A percentile compares a stretch with the other conserved stretches of the same genome.
Evolutionary conservation across 2,888 invertebrate genomes (phyloP).

Genomic region (Cephus rjabovi): DNA sequence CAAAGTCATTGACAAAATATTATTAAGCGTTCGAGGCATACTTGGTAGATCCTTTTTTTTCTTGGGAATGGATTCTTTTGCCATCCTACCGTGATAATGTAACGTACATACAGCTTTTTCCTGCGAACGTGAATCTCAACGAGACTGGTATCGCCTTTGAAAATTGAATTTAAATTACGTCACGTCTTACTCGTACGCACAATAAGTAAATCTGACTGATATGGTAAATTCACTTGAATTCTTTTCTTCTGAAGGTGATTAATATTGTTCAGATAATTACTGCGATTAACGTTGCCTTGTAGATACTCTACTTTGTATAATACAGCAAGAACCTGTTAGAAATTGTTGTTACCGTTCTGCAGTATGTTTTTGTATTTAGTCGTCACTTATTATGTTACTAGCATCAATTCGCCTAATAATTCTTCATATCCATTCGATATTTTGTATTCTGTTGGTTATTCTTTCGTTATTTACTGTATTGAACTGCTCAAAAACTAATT

Average conservation of each 20-base stretch:
- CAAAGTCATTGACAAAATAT: neutral
- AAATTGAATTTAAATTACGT: neutral
- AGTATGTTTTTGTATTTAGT: neutral
- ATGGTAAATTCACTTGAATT: neutral
- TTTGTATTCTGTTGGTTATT: neutral
- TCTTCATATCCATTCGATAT: neutral
- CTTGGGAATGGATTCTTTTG: neutral
- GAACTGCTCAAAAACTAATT: neutral
- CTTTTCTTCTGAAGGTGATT: slow-evolving; percentile 4
- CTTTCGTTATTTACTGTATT: neutral
- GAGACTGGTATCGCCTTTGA: neutral
- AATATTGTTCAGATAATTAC: neutral
- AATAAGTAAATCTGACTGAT: neutral
- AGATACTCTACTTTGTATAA: neutral
- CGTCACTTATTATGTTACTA: neutral
- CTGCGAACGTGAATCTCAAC: neutral
- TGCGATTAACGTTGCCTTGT: slow-evolving; percentile 16
- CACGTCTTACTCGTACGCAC: neutral
- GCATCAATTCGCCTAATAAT: neutral
- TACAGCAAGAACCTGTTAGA: slow-evolving; percentile 3
- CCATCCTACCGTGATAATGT: neutral
- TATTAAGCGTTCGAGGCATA: neutral
- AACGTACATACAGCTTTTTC: neutral
- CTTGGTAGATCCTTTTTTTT: neutral
- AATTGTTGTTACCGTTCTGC: neutral